Evolutionary conservation across 2,888 invertebrate species (phyloP), one percentile per base, ranked within the genome.

Genomic region (Hirudinaria manillensis): DNA sequence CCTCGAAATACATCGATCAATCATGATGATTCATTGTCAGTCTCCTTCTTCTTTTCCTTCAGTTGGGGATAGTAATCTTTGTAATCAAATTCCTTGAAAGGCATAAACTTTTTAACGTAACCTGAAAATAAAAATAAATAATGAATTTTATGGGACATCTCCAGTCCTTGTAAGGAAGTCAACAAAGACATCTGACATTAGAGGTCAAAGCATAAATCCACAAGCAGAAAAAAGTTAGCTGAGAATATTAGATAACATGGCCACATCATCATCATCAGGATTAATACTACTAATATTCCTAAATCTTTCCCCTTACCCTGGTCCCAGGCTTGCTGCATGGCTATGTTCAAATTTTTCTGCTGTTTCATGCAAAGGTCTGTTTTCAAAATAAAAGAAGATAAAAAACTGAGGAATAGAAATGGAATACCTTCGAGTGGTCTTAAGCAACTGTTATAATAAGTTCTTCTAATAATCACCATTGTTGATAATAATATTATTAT

Each of bases 61-160:
- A 66, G 67, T 13, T 70, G 56, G 19, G 81, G 80, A 79, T 82
- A 84, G 67, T 93, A 95, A 78, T 93, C 90, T 21, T 89, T 88
- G 84, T 94, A 94, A 86, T 94, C 89, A 85, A 93, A 95, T 80
- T 89, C 85, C 82, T 93, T 89, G 83, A 91, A 90, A 2, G 94
- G 94, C 1, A 94, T 90, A 85, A 93, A 92, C 86, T 89, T 93
- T 6, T 90, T 90, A 19, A 95, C 84, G 0, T 89, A 86, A 21
- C 83, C 81, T 81, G 76, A 27, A 79, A 77, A 61, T 45, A 65
- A 27, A 65, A 74, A 67, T 16, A 45, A 45, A n/a, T n/a, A 74
- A 36, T 10, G 16, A 16, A 19, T 29, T 10, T 24, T 72, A 10
- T 21, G 29, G 32, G n/a, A 7, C 13, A 16, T 2, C 24, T 56